These are phyloP conservation scores for Synanthedon myopaeformis DNA, from an alignment of 2,888 invertebrate species.

Conservation along the genomic window DNA sequence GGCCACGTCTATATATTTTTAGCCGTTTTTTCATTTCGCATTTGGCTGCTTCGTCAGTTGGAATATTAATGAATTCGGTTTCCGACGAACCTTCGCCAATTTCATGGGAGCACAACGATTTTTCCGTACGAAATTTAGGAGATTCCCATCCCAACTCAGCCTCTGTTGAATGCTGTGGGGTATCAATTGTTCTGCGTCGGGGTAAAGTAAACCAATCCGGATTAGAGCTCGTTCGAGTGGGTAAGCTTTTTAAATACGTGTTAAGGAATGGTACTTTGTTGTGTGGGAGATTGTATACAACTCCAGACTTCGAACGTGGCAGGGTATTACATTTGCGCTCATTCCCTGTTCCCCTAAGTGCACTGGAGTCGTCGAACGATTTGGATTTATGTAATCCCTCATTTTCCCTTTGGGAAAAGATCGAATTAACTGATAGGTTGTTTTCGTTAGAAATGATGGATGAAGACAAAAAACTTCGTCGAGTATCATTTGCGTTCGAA, in stretches of 20 bases:
- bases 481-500: conserved; percentile 16
- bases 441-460: conserved; percentile 30
- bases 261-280: conserved; percentile 64
- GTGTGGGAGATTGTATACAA: conserved; percentile 44
- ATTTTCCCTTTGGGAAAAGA: conserved; percentile 23
- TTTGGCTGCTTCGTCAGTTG: conserved; percentile 52
- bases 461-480: conserved; percentile 21
- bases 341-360: conserved; percentile 23
- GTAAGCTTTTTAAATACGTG: conserved; percentile 66
- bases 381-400: conserved; percentile 47
- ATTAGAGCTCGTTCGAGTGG: conserved; percentile 45
- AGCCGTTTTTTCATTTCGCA: conserved; percentile 61
- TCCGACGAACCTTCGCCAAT: conserved; percentile 40
- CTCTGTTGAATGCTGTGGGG: conserved; percentile 13
- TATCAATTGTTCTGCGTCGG: conserved; percentile 35
- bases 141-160: conserved; percentile 22
- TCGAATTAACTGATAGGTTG: conserved; percentile 21
- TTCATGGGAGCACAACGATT: conserved; percentile 23
- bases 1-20: conserved; percentile 61
- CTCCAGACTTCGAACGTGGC: conserved; percentile 50
- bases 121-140: conserved; percentile 26
- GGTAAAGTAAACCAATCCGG: conserved; percentile 53
- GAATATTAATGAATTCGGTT: conserved; percentile 51
- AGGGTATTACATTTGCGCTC: conserved; percentile 18
- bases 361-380: conserved; percentile 43